Base-by-base conservation (phyloP, 2,888 invertebrate species). In the Margaritifera margaritifera region DNA sequence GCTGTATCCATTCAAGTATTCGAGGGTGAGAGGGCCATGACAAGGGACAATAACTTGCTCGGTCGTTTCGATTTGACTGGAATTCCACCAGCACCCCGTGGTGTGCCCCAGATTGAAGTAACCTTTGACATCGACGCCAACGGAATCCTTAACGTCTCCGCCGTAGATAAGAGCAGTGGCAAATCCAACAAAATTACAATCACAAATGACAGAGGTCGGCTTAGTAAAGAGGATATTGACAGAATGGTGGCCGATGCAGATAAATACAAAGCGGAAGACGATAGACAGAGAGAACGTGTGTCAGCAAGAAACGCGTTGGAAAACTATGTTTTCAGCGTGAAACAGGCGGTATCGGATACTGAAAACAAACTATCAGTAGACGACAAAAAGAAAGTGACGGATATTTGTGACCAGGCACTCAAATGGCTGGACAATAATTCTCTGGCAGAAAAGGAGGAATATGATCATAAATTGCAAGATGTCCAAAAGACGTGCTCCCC, bases 1-100 rank as follows among this genome's bases (percentile, higher is more conserved):
- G 83, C 74, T 11, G 84, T 87, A 19, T 72, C 68, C 58, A 84
- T 86, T 51, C 84, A 84, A 62, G 96, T 97, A 3, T 97, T 94
- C 88, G 96, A 97, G 91, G 97, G 96, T 72, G 97, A 97, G 91
- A 94, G 97, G 82, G 95, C 96, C 64, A 96, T 97, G 97, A 96
- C 97, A 83, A 96, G 95, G 89, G 96, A 97, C 89, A 97, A 97
- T 92, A 96, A 96, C 71, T 62, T 76, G 19, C 73, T 87, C 8
- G 87, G 87, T 22, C 71, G 66, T 24, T 87, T 87, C 69, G 86
- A 87, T 31, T 76, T 87, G 65, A 77, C 75, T 20, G 87, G 87
- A 31, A 87, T 87, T 31, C 86, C 87, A 25, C 86, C 87, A 24
- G 86, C 87, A 8, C 86, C 87, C 42, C 74, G 86, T 60, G 87